Conservation (phyloP, 2,797 vertebrate species). For the Rousettus madagascariensis region DNA sequence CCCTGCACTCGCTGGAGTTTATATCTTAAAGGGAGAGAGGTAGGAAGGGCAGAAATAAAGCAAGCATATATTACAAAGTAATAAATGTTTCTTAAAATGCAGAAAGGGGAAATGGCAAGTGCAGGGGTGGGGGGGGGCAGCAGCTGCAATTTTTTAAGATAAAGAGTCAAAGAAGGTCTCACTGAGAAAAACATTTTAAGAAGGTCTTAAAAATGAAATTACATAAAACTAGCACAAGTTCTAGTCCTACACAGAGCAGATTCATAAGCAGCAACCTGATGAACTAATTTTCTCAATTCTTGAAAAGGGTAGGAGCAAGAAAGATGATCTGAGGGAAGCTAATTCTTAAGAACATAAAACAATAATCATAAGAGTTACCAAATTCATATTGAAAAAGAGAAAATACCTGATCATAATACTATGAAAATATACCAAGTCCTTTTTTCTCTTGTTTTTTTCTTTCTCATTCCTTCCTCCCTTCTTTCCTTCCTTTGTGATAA, state of each 20-base stretch:
- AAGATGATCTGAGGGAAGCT: not conserved
- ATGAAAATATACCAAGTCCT: not conserved
- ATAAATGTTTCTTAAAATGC: not conserved
- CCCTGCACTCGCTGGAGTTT: not conserved
- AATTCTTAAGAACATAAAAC: not conserved
- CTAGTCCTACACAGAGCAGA: not conserved
- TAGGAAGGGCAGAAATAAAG: not conserved
- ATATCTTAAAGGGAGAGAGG: not conserved
- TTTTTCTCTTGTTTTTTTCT: not conserved
- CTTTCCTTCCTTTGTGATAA: not conserved
- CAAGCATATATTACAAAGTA: not conserved
- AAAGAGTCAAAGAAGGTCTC: not conserved
- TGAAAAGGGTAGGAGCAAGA: not conserved
- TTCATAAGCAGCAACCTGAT: not conserved
- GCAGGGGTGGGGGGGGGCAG: not conserved
- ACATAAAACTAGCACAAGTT: not conserved
- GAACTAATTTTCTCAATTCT: not conserved
- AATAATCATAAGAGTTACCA: not conserved
- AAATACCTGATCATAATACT: not conserved
- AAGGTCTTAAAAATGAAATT: not conserved
- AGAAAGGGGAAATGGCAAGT: not conserved
- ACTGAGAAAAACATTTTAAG: slow-evolving; percentile 34
- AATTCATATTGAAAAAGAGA: not conserved
- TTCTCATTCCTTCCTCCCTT: not conserved
- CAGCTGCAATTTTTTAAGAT: not conserved